Conservation (phyloP, 2,888 invertebrate genomes). For the Sclerodermus sp. region DNA sequence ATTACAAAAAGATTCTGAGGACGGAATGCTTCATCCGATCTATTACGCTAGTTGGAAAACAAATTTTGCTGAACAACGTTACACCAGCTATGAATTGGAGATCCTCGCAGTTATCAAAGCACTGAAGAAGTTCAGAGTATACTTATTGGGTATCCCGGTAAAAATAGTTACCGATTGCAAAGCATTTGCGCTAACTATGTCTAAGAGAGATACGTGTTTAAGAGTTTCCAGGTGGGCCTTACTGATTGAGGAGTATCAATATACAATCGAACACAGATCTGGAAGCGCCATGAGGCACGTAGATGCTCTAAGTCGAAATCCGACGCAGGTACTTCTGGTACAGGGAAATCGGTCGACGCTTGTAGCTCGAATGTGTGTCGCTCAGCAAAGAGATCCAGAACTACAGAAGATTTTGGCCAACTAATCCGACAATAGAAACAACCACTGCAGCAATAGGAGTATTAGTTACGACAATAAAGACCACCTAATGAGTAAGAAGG, state of each 20-base stretch:
- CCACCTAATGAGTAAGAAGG: neutral
- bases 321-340: neutral
- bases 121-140: slow-evolving; percentile 26
- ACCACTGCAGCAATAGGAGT: too few relatives aligned
- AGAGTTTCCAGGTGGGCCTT: slow-evolving; percentile 25
- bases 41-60: slow-evolving; percentile 28
- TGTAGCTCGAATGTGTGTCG: neutral
- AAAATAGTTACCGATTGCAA: slow-evolving; percentile 30
- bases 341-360: neutral
- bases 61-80: slow-evolving; percentile 20
- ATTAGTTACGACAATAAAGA: too few relatives aligned
- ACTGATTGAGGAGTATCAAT: slow-evolving; percentile 19
- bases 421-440: too few relatives aligned
- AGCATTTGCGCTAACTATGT: slow-evolving; percentile 21
- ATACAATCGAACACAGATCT: slow-evolving; percentile 20
- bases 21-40: slow-evolving; percentile 22
- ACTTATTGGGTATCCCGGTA: slow-evolving; percentile 28
- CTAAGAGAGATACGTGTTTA: slow-evolving; percentile 15
- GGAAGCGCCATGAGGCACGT: slow-evolving; percentile 24
- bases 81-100: slow-evolving; percentile 26
- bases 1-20: slow-evolving; percentile 16
- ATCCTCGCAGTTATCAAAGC: slow-evolving; percentile 28
- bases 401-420: neutral
- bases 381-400: neutral
- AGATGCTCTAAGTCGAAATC: slow-evolving; percentile 26